Evolutionary conservation across 30 jellyfish, hydroid and myxozoan species (phyloP), one percentile per base, ranked within the genome.

Genomic region (Clytia hemisphaerica): DNA sequence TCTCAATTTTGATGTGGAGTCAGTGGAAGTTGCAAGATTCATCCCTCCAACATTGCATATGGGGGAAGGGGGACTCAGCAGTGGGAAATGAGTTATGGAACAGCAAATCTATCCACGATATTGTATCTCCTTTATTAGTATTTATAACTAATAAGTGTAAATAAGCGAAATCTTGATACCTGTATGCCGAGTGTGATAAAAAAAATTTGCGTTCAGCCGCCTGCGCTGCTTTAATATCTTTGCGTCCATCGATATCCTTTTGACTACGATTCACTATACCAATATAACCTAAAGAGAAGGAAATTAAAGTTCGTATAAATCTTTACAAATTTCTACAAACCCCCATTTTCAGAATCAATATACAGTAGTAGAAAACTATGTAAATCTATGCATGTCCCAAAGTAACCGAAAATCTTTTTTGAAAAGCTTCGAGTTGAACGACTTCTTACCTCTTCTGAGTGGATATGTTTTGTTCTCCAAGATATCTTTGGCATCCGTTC

Each of bases 211-310:
- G 60, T 58, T 88, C 97, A 6, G 97, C 97, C 1, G 94, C 97
- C 78, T 73, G 75, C 0, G 97, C 97, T 34, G 94, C 97, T 50
- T 88, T 88, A 65, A 88, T 88, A 49, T 88, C 95, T 61, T 88
- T 88, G 38, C 78, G 75, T 0, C 97, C 97, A 69, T 80, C 94
- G 71, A 88, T 88, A 46, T 88, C 97, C 36, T 82, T 88, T 53
- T 88, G 97, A 53, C 93, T 75, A 40, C 97, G 77, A 58, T 88
- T 88, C 24, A 88, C 97, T 61, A 88, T 88, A 2, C 97, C 97
- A 73, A 88, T 76, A 28, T 67, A 88, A 6, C 97, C 97, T 88
- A 27, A 18, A 21, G 32, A 77, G 15, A 12, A 3, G 10, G 21
- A 25, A 6, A 21, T 21, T 9, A 27, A 0, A 30, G 24, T 12